Evolutionary conservation across 2,113 vertebrate species (phyloP).

Genomic region (Elachura formosa): DNA sequence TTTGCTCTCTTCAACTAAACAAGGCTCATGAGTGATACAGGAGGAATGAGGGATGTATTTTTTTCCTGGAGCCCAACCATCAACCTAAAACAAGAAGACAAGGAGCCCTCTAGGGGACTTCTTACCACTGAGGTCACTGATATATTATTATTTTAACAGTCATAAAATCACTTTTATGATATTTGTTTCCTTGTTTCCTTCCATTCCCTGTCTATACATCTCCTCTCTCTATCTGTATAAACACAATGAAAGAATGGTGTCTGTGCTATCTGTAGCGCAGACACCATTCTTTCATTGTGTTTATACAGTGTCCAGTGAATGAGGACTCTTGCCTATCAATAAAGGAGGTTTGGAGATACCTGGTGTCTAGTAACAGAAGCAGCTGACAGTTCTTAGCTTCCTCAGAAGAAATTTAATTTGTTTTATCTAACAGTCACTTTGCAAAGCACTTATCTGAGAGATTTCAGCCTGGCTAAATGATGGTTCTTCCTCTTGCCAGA

Average conservation of each 20-base stretch:
- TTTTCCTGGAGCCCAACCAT: not conserved
- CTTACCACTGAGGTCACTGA: not conserved
- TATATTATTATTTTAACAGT: not conserved
- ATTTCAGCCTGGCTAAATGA: not conserved
- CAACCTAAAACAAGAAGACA: not conserved
- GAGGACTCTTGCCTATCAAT: not conserved
- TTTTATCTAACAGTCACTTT: not conserved
- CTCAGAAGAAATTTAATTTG: not conserved
- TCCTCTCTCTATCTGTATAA: too few species aligned
- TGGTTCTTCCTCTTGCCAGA: not conserved
- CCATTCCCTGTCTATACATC: not conserved
- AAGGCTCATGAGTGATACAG: not conserved
- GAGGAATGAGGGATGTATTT: not conserved
- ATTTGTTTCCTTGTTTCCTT: not conserved
- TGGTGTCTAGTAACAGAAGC: not conserved
- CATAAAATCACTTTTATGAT: not conserved
- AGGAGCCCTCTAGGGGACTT: not conserved
- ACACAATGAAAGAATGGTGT: too few species aligned
- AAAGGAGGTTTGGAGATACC: not conserved
- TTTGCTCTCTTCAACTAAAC: not conserved
- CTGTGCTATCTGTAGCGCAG: not conserved
- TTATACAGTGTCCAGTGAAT: not conserved
- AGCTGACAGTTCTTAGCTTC: not conserved
- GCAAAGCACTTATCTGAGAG: not conserved
- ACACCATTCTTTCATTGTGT: not conserved